Evolutionary conservation across 2,113 vertebrate species (phyloP).

Genomic region (Myocastor coypus): DNA sequence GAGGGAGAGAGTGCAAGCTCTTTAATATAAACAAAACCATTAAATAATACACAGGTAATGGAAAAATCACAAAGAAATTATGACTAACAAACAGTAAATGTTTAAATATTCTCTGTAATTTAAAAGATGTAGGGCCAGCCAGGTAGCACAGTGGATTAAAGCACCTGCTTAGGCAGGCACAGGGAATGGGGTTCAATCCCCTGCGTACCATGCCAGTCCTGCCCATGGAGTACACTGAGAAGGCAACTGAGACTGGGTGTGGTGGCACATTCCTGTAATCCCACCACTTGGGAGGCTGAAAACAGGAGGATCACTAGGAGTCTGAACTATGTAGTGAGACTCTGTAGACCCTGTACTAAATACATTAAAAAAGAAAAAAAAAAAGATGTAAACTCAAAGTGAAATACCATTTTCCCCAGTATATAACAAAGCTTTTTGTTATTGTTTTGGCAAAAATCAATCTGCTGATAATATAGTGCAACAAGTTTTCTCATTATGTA

Average conservation of each 20-base stretch:
- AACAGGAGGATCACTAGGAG: too few relatives aligned
- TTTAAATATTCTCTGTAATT: not conserved
- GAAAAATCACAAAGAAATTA: conserved; percentile 27
- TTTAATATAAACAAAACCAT: not conserved
- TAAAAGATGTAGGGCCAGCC: not conserved
- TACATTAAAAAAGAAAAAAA: not conserved
- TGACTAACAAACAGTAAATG: not conserved
- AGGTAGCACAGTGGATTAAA: too few relatives aligned
- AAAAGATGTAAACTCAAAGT: not conserved
- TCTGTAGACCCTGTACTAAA: too few relatives aligned
- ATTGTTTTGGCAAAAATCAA: conserved; percentile 4
- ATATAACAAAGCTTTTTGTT: not conserved
- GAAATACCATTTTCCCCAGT: not conserved
- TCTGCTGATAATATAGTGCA: not conserved
- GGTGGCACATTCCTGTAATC: too few relatives aligned
- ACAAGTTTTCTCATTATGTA: not conserved
- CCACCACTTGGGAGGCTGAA: too few relatives aligned
- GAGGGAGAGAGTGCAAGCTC: not conserved
- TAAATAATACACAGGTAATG: not conserved
- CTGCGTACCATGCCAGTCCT: too few relatives aligned
- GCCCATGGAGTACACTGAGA: too few relatives aligned
- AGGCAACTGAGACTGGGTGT: too few relatives aligned
- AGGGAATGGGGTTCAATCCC: too few relatives aligned
- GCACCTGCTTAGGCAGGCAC: too few relatives aligned
- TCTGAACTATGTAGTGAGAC: too few relatives aligned